These are phyloP conservation scores for Burhinus bistriatus DNA, from an alignment of 2,113 vertebrate species.

Conservation along the genomic window DNA sequence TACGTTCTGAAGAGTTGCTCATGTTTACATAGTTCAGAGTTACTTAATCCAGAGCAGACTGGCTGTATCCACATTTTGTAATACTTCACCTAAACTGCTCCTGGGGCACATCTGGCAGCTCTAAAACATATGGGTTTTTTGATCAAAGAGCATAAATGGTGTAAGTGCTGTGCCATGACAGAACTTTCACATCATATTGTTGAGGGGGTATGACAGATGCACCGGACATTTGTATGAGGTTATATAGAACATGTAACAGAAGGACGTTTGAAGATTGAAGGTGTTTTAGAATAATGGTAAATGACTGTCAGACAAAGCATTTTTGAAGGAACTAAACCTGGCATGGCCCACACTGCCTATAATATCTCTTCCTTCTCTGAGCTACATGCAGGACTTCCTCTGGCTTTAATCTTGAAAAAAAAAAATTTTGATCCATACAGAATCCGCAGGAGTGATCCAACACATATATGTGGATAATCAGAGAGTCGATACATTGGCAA, in stretches of 20 bases:
- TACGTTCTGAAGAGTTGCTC: not conserved
- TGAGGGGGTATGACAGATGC: not conserved
- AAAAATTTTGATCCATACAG: not conserved
- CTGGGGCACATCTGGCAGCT: not conserved
- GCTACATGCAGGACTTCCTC: not conserved
- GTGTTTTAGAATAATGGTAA: not conserved
- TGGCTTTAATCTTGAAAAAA: not conserved
- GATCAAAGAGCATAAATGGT: not conserved
- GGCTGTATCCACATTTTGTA: not conserved
- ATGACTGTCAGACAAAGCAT: not conserved
- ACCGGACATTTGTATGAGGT: not conserved
- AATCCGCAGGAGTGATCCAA: not conserved
- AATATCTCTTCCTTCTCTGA: not conserved
- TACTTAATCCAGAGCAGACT: not conserved
- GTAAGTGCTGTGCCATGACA: not conserved
- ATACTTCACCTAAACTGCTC: not conserved
- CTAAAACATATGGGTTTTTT: not conserved
- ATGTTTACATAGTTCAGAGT: not conserved
- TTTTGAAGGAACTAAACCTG: not conserved
- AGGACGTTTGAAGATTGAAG: not conserved
- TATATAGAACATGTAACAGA: not conserved
- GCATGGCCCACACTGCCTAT: not conserved
- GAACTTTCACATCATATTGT: not conserved
- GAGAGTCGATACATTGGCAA: not conserved
- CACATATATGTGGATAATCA: not conserved